phyloP scores from a whole-genome alignment of 2,113 vertebrate species.

The Ciconia boyciana region DNA sequence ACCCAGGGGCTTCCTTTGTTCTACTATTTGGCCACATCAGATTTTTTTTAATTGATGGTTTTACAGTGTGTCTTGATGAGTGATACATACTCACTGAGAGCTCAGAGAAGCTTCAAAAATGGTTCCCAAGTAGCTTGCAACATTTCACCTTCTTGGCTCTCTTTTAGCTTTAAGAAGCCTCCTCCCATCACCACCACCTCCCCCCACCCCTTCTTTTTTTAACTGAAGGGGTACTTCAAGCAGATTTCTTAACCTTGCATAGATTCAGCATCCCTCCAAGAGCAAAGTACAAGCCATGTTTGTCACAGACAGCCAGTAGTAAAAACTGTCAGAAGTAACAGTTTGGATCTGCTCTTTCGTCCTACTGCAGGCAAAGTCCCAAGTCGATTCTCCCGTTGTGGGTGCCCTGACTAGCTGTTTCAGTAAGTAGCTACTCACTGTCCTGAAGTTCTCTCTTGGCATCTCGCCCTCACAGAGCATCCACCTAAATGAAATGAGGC shows the following conservation, averaged over 20 bases:
- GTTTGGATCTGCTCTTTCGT: background rate
- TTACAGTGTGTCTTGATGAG: background rate
- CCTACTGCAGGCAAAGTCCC: background rate
- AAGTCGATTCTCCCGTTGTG: accelerated
- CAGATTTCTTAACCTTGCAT: background rate
- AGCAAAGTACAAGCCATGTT: background rate
- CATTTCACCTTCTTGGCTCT: background rate
- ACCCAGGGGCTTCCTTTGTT: background rate
- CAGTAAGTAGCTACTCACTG: background rate
- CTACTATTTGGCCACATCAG: background rate
- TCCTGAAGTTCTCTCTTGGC: background rate
- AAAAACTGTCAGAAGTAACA: accelerated
- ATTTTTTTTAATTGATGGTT: background rate
- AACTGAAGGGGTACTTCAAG: background rate
- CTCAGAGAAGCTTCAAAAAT: background rate
- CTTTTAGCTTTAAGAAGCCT: background rate
- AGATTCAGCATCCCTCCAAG: background rate
- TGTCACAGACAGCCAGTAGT: background rate
- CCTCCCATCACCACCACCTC: background rate
- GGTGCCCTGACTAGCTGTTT: background rate
- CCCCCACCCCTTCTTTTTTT: background rate
- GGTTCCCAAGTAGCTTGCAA: background rate
- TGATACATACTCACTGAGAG: background rate
- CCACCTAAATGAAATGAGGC: background rate
- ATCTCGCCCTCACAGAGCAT: background rate